Base-by-base conservation (phyloP, 2,113 vertebrate genomes). In the Dascyllus trimaculatus region DNA sequence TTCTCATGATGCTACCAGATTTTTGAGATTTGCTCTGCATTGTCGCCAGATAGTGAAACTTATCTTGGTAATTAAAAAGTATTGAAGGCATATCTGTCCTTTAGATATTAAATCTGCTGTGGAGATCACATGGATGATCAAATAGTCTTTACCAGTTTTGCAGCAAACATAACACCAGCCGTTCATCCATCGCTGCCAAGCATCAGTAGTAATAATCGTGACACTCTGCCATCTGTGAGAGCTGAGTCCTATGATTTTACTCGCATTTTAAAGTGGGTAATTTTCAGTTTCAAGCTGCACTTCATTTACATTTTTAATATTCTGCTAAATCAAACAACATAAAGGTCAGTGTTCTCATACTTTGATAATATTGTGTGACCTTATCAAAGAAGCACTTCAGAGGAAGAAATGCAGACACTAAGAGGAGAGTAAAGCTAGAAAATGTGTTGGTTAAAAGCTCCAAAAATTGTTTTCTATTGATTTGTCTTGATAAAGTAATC, bases 241-340 rank as follows among this genome's bases (percentile, higher is more conserved):
- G 43, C 13, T 15, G 11, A 43, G 13, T 22, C 14, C n/a, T 15
- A 1, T 21, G n/a, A 18, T 69, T 58, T 61, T n/a, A 5, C 38
- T 43, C 21, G 0, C 57, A 6, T n/a, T 4, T 35, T 77, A 11
- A 68, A 61, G 62, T 58, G 73, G 35, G 22, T 29, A 5, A 0
- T 24, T 59, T 71, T 45, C 25, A 13, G 5, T 54, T 43, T 8
- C 11, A 43, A 43, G 40, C 13, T 15, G 13, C 48, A 38, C 64
- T 67, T 67, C 8, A 26, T 78, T 78, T 75, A 35, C 49, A 61
- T 59, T 10, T 45, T n/a, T 48, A 35, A 75, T 56, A 81, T 87
- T 81, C 75, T 43, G 8, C 22, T 4, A 6, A 59, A 67, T 4
- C 57, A 11, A 46, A 45, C 70, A 29, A 5, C 24, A 21, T 3